Percentiles rank a stretch among this genome's conserved stretches.
Evolutionary conservation across 2,888 invertebrate genomes (phyloP).

Genomic region (Torymus aiolomorphi): DNA sequence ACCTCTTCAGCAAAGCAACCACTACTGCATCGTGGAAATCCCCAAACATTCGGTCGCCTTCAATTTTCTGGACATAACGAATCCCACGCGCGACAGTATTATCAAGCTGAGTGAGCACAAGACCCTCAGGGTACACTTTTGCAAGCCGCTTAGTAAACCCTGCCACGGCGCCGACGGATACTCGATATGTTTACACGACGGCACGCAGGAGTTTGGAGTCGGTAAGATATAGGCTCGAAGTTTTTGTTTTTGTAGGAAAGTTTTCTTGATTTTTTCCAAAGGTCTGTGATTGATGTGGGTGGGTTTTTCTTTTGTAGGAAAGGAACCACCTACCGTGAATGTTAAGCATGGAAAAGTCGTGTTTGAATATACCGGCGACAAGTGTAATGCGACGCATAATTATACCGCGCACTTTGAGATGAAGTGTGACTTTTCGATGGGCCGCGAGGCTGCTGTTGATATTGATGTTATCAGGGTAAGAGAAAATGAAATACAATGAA

Average conservation of each 20-base stretch:
- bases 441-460: background rate
- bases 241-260: no score
- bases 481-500: no score
- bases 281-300: no score
- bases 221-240: background rate
- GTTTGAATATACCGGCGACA: conserved; percentile 26
- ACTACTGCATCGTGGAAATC: background rate
- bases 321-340: conserved; percentile 20
- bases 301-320: background rate
- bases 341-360: background rate
- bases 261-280: no score
- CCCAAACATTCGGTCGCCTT: background rate
- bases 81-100: background rate
- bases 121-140: conserved; percentile 23
- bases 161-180: conserved; percentile 20
- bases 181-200: conserved; percentile 10
- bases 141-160: background rate
- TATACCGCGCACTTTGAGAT: conserved; percentile 26
- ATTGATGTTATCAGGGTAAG: conserved; percentile 11
- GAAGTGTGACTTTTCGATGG: conserved; percentile 20
- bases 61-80: conserved; percentile 8
- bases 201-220: conserved; percentile 13
- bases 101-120: background rate
- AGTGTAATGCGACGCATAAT: conserved; percentile 15
- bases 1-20: no score